These are phyloP conservation scores for Centropus bengalensis DNA, from an alignment of 2,113 vertebrate species.

Conservation along the genomic window DNA sequence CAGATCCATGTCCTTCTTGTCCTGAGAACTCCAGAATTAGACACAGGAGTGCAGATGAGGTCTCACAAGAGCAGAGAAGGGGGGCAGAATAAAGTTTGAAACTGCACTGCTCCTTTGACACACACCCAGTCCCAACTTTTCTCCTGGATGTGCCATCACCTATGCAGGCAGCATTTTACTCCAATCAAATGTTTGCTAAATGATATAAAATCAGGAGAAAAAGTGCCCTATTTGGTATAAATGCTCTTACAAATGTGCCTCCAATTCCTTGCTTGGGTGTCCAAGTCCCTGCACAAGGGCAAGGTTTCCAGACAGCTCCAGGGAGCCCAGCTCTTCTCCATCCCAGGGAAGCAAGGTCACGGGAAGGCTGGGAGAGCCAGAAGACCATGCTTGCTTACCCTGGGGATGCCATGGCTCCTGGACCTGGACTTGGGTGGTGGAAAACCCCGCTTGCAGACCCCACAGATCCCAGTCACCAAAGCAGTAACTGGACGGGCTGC, in stretches of 20 bases:
- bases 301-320: background rate
- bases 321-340: background rate
- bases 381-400: too few relatives aligned
- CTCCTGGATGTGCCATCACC: background rate
- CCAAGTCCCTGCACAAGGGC: background rate
- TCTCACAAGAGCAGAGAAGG: too few relatives aligned
- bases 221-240: background rate
- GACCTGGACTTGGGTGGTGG: too few relatives aligned
- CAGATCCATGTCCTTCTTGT: too few relatives aligned
- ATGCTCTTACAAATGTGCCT: background rate
- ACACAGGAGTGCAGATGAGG: too few relatives aligned
- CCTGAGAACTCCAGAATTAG: too few relatives aligned
- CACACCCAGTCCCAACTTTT: background rate
- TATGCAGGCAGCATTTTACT: background rate
- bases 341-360: too few relatives aligned
- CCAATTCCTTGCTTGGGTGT: rapidly evolving
- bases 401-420: too few relatives aligned
- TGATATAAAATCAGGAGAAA: background rate
- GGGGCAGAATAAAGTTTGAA: background rate
- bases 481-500: too few relatives aligned
- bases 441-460: too few relatives aligned
- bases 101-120: background rate
- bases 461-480: too few relatives aligned
- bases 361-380: too few relatives aligned
- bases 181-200: background rate